These are phyloP conservation scores for Stenolophus ochropezus DNA, from an alignment of 2,888 invertebrate species.

Conservation along the genomic window DNA sequence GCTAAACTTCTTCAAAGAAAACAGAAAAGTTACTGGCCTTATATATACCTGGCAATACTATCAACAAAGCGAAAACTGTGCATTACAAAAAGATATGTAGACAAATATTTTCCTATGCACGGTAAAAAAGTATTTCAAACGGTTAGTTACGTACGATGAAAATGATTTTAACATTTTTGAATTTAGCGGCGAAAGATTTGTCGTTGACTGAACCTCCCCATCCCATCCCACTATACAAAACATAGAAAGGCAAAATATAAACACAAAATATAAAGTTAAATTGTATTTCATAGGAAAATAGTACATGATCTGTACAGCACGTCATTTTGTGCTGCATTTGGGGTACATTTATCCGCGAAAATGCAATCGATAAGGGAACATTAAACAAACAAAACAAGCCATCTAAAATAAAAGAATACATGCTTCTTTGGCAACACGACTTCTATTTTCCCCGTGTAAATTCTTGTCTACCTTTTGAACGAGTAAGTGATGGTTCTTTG, in stretches of 20 bases:
- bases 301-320: slow-evolving; percentile 22
- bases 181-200: too few relatives aligned
- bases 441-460: not conserved
- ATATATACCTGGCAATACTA: too few relatives aligned
- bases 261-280: slow-evolving; percentile 1
- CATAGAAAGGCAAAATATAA: slow-evolving; percentile 1
- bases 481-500: not conserved
- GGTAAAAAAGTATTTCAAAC: too few relatives aligned
- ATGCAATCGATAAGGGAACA: slow-evolving; percentile 24
- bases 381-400: slow-evolving; percentile 45
- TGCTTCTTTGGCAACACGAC: slow-evolving; percentile 46
- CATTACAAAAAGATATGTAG: too few relatives aligned
- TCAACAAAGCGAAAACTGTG: too few relatives aligned
- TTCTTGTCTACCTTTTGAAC: not conserved
- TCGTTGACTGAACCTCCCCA: too few relatives aligned
- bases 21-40: too few relatives aligned
- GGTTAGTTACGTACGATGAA: too few relatives aligned
- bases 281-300: not conserved
- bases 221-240: slow-evolving; percentile 1
- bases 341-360: slow-evolving; percentile 20
- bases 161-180: too few relatives aligned
- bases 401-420: slow-evolving; percentile 18
- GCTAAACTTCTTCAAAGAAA: too few relatives aligned
- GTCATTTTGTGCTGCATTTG: slow-evolving; percentile 23
- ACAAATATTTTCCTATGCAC: too few relatives aligned